Evolutionary conservation across 2,888 invertebrate genomes (phyloP).

Genomic region (Didymodactylos carnosus): DNA sequence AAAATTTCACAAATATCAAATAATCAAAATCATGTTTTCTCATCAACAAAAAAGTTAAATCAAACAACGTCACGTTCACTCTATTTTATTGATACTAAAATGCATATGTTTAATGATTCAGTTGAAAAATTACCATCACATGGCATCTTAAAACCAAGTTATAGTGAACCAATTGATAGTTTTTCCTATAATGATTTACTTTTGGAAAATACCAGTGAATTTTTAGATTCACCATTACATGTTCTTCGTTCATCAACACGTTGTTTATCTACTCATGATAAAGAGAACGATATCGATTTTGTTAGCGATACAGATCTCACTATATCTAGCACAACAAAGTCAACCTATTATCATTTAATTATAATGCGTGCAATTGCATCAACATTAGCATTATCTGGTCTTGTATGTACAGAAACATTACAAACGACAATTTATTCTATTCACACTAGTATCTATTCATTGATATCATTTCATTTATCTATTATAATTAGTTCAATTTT

Average conservation of each 20-base stretch:
- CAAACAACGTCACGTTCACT: not conserved
- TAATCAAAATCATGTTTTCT: not conserved
- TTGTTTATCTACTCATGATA: not conserved
- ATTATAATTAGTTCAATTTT: not conserved
- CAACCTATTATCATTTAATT: not conserved
- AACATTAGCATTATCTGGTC: not conserved
- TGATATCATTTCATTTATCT: not conserved
- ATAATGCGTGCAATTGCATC: not conserved
- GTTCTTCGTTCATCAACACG: not conserved
- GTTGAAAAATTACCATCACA: no score
- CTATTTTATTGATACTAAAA: not conserved
- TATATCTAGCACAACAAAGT: not conserved
- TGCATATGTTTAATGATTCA: no score
- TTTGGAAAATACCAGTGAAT: not conserved
- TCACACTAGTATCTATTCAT: not conserved
- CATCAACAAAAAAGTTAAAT: not conserved
- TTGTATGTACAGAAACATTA: not conserved
- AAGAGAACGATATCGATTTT: no score
- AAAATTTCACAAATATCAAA: not conserved
- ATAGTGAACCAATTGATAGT: not conserved
- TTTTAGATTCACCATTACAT: not conserved
- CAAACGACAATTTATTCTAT: not conserved
- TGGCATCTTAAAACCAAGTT: not conserved
- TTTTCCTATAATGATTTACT: not conserved
- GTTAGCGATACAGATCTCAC: no score